Percentiles rank a stretch among this genome's conserved stretches.
Evolutionary conservation across 37 sponge, comb jelly and placozoan genomes (phyloP).

Genomic region (Axinella damicornis): DNA sequence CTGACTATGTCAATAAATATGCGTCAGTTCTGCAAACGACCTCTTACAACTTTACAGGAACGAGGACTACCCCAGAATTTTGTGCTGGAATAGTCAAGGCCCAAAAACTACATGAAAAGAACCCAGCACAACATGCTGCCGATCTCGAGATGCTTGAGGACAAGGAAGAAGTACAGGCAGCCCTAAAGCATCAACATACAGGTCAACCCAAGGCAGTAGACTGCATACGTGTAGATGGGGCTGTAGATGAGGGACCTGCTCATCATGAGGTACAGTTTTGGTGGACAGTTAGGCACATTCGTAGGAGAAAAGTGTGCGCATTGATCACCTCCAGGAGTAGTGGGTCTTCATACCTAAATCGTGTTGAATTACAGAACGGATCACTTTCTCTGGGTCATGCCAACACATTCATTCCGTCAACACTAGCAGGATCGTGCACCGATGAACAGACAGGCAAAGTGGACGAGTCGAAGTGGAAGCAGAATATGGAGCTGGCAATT

Average conservation of each 20-base stretch:
- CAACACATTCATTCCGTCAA: neutral
- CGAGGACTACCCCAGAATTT: conserved; percentile 23
- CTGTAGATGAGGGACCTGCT: conserved; percentile 15
- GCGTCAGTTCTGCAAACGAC: conserved; percentile 45
- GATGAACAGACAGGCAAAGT: conserved; percentile 12
- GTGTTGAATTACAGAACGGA: conserved; percentile 32
- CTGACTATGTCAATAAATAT: conserved; percentile 53
- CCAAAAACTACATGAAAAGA: conserved; percentile 15
- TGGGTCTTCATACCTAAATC: conserved; percentile 20
- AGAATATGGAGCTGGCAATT: conserved; percentile 31
- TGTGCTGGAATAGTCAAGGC: conserved; percentile 49
- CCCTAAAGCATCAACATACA: too few species aligned
- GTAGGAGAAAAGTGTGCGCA: neutral
- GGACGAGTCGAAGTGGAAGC: neutral
- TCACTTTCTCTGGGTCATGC: conserved; percentile 19
- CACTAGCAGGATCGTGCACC: conserved; percentile 41
- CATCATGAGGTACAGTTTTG: conserved; percentile 14
- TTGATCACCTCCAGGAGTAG: too few species aligned
- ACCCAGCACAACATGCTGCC: conserved; percentile 14
- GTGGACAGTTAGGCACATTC: conserved; percentile 21
- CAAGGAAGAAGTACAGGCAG: neutral
- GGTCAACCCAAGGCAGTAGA: too few species aligned
- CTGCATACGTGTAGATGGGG: conserved; percentile 30
- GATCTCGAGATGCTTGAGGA: conserved; percentile 20
- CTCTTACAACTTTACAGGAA: conserved; percentile 43